Evolutionary conservation across 2,888 invertebrate species (phyloP).

Genomic region (Eupithecia subfuscata): DNA sequence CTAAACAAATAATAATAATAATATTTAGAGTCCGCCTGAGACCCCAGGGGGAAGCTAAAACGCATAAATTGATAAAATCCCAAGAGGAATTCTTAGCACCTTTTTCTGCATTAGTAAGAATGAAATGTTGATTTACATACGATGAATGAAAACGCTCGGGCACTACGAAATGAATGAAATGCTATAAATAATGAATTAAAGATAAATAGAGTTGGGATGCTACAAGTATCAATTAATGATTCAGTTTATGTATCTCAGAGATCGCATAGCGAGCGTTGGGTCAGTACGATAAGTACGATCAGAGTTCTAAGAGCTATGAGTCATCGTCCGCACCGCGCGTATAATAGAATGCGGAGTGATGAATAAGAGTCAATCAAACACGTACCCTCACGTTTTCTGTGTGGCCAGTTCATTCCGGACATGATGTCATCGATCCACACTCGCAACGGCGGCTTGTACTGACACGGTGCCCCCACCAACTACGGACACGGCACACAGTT

Average conservation of each 20-base stretch:
- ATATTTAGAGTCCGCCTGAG: conserved; percentile 13
- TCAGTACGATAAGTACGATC: conserved; percentile 24
- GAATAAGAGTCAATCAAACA: conserved; percentile 63
- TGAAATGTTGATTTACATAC: conserved; percentile 34
- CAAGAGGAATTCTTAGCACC: conserved; percentile 30
- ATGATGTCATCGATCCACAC: conserved; percentile 78
- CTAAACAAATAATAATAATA: conserved; percentile 1
- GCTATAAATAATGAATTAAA: conserved; percentile 29
- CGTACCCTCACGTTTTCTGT: conserved; percentile 76
- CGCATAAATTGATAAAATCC: conserved; percentile 34
- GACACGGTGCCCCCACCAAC: conserved; percentile 66
- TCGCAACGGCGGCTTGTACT: conserved; percentile 73
- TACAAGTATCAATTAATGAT: conserved; percentile 21
- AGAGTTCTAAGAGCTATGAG: conserved; percentile 54
- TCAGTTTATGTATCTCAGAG: conserved; percentile 25
- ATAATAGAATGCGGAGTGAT: conserved; percentile 58
- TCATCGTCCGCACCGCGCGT: conserved; percentile 53
- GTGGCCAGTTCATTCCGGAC: conserved; percentile 76
- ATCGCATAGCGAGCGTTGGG: conserved; percentile 21
- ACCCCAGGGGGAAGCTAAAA: conserved; percentile 17
- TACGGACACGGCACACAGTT: conserved; percentile 74
- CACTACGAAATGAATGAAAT: conserved; percentile 29
- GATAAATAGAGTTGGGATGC: conserved; percentile 21
- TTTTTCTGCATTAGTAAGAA: conserved; percentile 32
- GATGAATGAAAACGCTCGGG: conserved; percentile 30